Evolutionary conservation across 2,113 vertebrate species (phyloP).

Genomic region (Typhlomys cinereus): DNA sequence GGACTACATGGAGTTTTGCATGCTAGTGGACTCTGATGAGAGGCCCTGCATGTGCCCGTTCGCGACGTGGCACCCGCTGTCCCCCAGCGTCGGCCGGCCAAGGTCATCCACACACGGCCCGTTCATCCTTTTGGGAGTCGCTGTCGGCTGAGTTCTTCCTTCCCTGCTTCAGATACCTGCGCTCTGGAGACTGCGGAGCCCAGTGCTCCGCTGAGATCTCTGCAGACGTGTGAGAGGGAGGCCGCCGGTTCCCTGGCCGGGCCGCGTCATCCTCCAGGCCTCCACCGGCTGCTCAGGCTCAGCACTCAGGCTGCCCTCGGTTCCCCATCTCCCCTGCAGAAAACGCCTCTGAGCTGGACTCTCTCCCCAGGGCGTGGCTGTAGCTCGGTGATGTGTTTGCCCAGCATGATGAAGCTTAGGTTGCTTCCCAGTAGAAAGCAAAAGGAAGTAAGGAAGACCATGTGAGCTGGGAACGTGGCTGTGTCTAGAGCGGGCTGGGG

Average conservation of each 20-base stretch:
- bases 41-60: not conserved
- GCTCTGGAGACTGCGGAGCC: not conserved
- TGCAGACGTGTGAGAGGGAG: fast-evolving
- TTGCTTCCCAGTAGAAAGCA: too few species aligned
- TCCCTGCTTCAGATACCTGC: not conserved
- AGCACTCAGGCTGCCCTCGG: not conserved
- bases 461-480: too few species aligned
- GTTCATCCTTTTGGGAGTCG: not conserved
- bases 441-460: too few species aligned
- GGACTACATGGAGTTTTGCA: not conserved
- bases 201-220: not conserved
- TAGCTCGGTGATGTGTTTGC: not conserved
- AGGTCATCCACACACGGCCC: not conserved
- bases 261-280: not conserved
- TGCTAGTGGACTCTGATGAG: not conserved
- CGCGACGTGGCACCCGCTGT: too few species aligned
- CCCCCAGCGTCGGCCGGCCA: not conserved
- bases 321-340: not conserved
- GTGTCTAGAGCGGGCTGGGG: too few species aligned
- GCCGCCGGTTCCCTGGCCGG: not conserved
- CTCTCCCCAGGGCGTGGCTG: not conserved
- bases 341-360: not conserved
- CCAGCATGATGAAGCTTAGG: not conserved
- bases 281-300: fast-evolving
- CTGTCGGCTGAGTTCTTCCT: not conserved